Conservation (phyloP, 2,888 invertebrate genomes). For the Timandra comae region DNA sequence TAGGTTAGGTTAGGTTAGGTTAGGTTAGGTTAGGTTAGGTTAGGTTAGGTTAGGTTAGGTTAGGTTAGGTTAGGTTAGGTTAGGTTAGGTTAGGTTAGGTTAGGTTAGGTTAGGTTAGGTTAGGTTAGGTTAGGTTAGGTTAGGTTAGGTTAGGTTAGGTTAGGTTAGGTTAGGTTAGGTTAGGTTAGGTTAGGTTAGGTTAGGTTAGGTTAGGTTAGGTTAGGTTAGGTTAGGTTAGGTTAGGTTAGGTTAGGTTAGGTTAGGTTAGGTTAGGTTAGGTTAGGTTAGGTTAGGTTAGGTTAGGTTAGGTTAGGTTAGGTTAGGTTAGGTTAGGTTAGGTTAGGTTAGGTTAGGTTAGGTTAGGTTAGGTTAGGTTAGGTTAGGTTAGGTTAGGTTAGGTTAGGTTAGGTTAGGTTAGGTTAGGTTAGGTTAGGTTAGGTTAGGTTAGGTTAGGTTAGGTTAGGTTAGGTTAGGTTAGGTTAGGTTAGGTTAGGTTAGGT, state of each 20-base stretch:
- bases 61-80: conserved; percentile 24
- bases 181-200: conserved; percentile 16
- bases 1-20: conserved; percentile 21
- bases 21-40: conserved; percentile 22
- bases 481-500: conserved; percentile 21
- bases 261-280: conserved; percentile 21
- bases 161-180: conserved; percentile 20
- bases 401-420: conserved; percentile 20
- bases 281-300: conserved; percentile 21
- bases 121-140: conserved; percentile 20
- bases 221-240: conserved; percentile 21
- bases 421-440: conserved; percentile 20
- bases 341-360: conserved; percentile 17
- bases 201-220: conserved; percentile 18
- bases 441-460: conserved; percentile 19
- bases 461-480: conserved; percentile 16
- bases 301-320: conserved; percentile 19
- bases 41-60: conserved; percentile 22
- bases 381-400: conserved; percentile 18
- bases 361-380: conserved; percentile 17
- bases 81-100: conserved; percentile 23
- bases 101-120: conserved; percentile 21
- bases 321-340: conserved; percentile 15
- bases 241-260: conserved; percentile 21
- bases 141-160: conserved; percentile 20